A percentile compares a stretch with the other conserved stretches of the same genome.
Evolutionary conservation across 2,113 vertebrate genomes (phyloP).

Genomic region (Trichechus manatus): DNA sequence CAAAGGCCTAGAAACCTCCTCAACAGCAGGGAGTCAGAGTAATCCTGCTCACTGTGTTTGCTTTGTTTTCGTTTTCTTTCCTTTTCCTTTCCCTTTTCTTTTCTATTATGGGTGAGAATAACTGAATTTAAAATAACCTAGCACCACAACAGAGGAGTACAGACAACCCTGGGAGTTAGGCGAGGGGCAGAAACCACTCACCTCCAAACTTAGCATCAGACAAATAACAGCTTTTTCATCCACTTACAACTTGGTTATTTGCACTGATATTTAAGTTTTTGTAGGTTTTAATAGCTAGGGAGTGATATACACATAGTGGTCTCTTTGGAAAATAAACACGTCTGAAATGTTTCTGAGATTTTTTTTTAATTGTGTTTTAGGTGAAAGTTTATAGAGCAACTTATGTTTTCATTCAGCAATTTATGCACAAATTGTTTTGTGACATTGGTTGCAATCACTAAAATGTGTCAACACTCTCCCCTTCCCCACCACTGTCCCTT

Average conservation of each 20-base stretch:
- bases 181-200: background rate
- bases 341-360: constrained; percentile 31
- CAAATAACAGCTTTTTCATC: background rate
- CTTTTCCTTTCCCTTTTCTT: background rate
- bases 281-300: background rate
- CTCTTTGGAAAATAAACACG: background rate
- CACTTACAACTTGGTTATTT: background rate
- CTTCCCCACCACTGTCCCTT: no score
- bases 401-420: no score
- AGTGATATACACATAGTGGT: background rate
- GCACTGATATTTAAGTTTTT: background rate
- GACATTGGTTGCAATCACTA: no score
- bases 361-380: no score
- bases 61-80: background rate
- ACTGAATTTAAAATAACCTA: background rate
- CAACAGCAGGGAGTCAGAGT: background rate
- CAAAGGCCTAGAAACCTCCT: background rate
- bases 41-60: background rate
- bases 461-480: no score
- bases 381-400: no score
- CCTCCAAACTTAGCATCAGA: background rate
- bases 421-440: no score
- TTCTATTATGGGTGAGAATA: background rate
- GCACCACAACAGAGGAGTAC: background rate
- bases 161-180: background rate